Evolutionary conservation across 2,888 invertebrate genomes (phyloP), one percentile per base, ranked within the genome.

Genomic region (Andrena trimmerana): DNA sequence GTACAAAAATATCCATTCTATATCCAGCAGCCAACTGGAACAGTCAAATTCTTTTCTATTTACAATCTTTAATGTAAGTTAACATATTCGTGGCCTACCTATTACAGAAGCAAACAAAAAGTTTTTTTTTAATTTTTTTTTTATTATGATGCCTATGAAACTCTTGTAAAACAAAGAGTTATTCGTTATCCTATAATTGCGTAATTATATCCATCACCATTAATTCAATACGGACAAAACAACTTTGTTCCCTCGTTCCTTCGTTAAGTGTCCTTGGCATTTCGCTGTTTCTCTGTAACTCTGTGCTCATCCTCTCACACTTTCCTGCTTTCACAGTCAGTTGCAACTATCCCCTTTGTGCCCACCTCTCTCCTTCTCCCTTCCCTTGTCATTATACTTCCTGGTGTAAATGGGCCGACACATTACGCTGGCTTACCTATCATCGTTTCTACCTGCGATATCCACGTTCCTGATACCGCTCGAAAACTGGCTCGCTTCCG

Each of bases 361-460:
- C 60, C 13, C 36, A 5, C 33, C 31, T 29, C 66, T 7, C 42
- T 42, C 31, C n/a, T 16, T 48, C 31, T 33, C 75, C 70, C 42
- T 48, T 72, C 78, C 78, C 54, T 77, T 81, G 90, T 90, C 90
- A 88, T 91, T 90, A 89, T 84, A 83, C 85, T 90, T 90, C 85
- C 90, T 81, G 86, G 72, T 87, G 79, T 87, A 90, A 91, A 92
- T 88, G 89, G 90, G 85, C 83, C 85, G 83, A 84, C 83, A 85
- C 85, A 90, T 91, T 89, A 90, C 86, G 77, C 66, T 75, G 88
- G 86, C 89, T 90, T 89, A 90, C 86, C 85, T 86, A 85, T 89
- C 88, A 89, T 89, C 86, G 82, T 81, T 81, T 50, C 80, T 65
- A 81, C 81, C 84, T 66, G 69, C 77, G 83, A 87, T 89, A 85